These are phyloP conservation scores for Aphrocallistes beatrix DNA, from an alignment of 37 sponge, comb jelly and placozoan genomes.

Conservation along the genomic window DNA sequence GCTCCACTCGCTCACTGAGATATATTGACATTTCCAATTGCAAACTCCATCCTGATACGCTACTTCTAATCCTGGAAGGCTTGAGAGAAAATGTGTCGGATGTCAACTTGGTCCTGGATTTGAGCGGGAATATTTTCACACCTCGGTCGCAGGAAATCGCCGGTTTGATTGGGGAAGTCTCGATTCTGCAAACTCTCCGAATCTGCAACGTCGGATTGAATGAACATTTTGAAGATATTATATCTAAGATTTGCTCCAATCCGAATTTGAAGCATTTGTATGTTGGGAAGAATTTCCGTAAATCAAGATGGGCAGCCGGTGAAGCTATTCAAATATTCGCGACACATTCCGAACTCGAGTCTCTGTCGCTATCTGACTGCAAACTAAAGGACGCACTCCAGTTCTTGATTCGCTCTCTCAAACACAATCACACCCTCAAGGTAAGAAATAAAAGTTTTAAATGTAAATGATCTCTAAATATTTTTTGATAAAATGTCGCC, in stretches of 20 bases:
- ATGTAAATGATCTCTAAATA: background rate
- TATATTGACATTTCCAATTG: conserved; percentile 12
- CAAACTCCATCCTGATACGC: background rate
- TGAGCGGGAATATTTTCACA: background rate
- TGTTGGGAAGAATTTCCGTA: background rate
- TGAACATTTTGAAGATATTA: background rate
- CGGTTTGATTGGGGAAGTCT: background rate
- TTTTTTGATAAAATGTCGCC: too few relatives aligned
- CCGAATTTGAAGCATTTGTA: background rate
- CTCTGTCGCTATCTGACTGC: background rate
- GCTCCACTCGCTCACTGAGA: conserved; percentile 2
- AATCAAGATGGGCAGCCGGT: background rate
- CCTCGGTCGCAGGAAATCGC: conserved; percentile 14
- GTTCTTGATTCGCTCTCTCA: background rate
- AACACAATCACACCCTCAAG: background rate
- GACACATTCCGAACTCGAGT: background rate
- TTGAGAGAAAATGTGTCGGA: background rate
- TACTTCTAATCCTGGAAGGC: background rate
- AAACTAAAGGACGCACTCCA: background rate
- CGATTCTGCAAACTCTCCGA: background rate
- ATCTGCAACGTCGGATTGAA: background rate
- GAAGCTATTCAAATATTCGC: background rate
- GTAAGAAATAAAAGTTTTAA: background rate
- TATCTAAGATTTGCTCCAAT: background rate
- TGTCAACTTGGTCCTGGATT: background rate